phyloP scores from a whole-genome alignment of 2,888 invertebrate species.

The Euproctis similis region DNA sequence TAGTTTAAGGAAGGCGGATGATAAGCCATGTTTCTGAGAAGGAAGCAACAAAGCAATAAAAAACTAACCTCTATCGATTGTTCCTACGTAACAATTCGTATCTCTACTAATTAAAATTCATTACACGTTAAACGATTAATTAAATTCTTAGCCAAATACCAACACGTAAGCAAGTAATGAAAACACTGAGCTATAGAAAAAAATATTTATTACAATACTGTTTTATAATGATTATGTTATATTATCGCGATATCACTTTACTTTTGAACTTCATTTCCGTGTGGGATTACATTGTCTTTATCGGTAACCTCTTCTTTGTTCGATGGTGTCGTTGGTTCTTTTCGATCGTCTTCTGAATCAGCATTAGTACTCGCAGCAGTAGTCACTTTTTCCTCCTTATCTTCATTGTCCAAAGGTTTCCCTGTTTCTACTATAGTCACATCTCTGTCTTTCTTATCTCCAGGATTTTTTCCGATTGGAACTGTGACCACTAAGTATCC shows the following conservation, averaged over 20 bases:
- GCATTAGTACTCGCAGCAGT: constrained; percentile 2
- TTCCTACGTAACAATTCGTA: no score
- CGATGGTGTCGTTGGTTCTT: constrained; percentile 47
- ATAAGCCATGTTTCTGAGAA: no score
- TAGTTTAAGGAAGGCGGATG: no score
- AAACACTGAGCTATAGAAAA: constrained; percentile 44
- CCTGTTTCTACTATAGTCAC: constrained; percentile 51
- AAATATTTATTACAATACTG: constrained; percentile 70
- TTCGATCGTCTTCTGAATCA: constrained; percentile 34
- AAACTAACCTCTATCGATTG: no score
- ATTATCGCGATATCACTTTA: constrained; percentile 64
- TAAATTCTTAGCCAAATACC: no score
- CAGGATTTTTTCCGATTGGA: constrained; percentile 34
- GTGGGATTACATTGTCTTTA: constrained; percentile 55
- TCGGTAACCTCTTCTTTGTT: constrained; percentile 46
- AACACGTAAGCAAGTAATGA: no score
- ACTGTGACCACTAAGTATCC: constrained; percentile 48
- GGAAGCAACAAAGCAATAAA: no score
- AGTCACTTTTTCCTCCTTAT: constrained; percentile 3
- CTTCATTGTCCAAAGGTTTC: constrained; percentile 6
- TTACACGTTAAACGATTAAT: no score
- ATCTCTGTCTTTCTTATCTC: constrained; percentile 38
- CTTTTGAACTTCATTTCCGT: constrained; percentile 49
- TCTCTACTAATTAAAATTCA: no score
- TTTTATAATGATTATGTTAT: constrained; percentile 57